Conservation (phyloP, 92 coral and sea anemone genomes). For the Epizoanthus illoricatus region DNA sequence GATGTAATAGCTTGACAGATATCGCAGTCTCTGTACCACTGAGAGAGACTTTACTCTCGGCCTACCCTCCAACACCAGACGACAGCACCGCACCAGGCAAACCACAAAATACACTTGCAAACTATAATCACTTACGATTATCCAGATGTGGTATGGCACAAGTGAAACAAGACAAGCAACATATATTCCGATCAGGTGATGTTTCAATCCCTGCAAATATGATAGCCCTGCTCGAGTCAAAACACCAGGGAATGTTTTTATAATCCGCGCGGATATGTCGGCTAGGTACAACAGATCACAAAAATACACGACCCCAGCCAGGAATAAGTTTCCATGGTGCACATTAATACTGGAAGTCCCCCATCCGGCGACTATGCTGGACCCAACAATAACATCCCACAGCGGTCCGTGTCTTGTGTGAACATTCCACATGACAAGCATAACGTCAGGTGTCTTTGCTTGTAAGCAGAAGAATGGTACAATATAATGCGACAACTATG, state of each 20-base stretch:
- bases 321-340: conserved; percentile 19
- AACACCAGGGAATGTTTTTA: conserved; percentile 24
- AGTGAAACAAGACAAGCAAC: background rate
- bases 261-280: conserved; percentile 41
- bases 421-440: background rate
- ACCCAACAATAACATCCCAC: conserved; percentile 45
- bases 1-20: background rate
- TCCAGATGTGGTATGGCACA: conserved; percentile 30
- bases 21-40: background rate
- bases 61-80: conserved; percentile 23
- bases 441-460: too few relatives aligned
- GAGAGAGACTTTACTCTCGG: background rate
- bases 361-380: conserved; percentile 33
- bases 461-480: too few relatives aligned
- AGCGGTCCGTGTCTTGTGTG: background rate
- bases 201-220: conserved; percentile 4
- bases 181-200: background rate
- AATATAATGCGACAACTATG: too few relatives aligned
- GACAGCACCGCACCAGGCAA: conserved; percentile 15
- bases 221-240: background rate
- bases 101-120: conserved; percentile 13
- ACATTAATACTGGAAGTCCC: conserved; percentile 26
- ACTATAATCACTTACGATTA: conserved; percentile 10
- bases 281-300: conserved; percentile 47
- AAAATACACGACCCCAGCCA: conserved; percentile 47